Base-by-base conservation (phyloP, 2,888 invertebrate genomes). In the Gastracanthus pulcherrimus region DNA sequence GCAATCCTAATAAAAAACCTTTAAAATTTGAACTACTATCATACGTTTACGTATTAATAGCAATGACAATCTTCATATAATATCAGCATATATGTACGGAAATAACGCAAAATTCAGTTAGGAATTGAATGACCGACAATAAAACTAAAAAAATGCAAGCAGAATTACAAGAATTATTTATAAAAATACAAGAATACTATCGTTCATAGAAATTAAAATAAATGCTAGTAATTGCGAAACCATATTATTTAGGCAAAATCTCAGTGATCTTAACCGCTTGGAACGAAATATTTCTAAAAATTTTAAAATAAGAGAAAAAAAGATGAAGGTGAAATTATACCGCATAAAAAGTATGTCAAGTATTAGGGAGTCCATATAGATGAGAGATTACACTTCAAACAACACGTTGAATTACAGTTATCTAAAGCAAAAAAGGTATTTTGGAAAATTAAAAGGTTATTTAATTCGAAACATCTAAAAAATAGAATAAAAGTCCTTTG, bases 371-470 rank as follows among this genome's bases (percentile, higher is more conserved):
- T 82, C 19, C 2, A 31, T 6, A 4, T 80, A 26, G 76, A 80
- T 29, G 67, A 82, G 36, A 29, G 38, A 19, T 2, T 79, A 7
- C 72, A 64, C 5, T 82, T 74, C 11, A 76, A 64, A n/a, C 19
- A 72, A 1, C 75, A 81, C 2, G 4, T 31, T 41, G 13, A 58
- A 7, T 67, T 29, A 0, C 83, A 83, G 70, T 13, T 84, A 9
- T 36, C 51, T 0, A 84, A 84, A 76, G 84, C 84, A 0, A 75
- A 64, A 60, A 81, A 81, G 16, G 78, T 80, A 0, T 85, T 85
- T 7, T 9, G 29, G 5, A 34, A n/a, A 0, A n/a, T 75, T 3
- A 60, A 66, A n/a, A 77, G 51, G 23, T 13, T 86, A 3, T 84
- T 83, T 5, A 84, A 83, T 11, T 81, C 64, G 0, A 80, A 72